phyloP scores from a whole-genome alignment of 2,113 vertebrate species.

The Calidris pugnax region DNA sequence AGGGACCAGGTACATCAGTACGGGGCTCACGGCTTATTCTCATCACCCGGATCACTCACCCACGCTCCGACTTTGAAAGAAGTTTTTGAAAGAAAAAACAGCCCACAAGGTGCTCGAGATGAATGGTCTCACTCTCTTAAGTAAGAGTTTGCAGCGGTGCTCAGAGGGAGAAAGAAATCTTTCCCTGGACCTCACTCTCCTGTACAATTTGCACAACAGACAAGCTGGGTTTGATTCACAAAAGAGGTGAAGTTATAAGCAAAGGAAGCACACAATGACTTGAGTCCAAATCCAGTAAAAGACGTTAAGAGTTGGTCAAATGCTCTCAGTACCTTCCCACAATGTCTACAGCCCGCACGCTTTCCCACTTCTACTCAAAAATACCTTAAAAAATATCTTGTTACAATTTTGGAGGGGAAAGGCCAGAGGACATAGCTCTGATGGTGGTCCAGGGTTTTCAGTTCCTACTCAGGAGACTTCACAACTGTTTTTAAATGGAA shows the following conservation, averaged over 20 bases:
- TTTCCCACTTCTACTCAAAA: slow-evolving; percentile 9
- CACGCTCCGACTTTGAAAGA: not conserved
- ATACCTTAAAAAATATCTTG: not conserved
- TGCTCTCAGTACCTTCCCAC: not conserved
- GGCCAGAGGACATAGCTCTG: not conserved
- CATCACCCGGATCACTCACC: not conserved
- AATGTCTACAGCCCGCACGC: not conserved
- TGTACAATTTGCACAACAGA: slow-evolving; percentile 4
- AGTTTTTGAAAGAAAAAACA: slow-evolving; percentile 39
- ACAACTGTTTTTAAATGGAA: slow-evolving; percentile 13
- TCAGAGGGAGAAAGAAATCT: not conserved
- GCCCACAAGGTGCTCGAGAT: not conserved
- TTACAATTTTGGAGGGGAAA: not conserved
- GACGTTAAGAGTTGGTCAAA: not conserved
- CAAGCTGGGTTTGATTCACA: slow-evolving; percentile 20
- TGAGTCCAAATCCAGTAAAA: not conserved
- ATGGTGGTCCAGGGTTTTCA: not conserved
- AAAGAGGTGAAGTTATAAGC: not conserved
- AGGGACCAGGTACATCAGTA: not conserved
- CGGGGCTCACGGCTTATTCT: not conserved
- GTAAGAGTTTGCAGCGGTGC: not conserved
- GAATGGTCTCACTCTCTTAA: slow-evolving; percentile 19
- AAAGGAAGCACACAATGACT: not conserved
- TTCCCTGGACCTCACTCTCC: not conserved
- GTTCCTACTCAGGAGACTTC: slow-evolving; percentile 2